phyloP scores from a whole-genome alignment of 2,888 invertebrate species.

The Prenolepis imparis region DNA sequence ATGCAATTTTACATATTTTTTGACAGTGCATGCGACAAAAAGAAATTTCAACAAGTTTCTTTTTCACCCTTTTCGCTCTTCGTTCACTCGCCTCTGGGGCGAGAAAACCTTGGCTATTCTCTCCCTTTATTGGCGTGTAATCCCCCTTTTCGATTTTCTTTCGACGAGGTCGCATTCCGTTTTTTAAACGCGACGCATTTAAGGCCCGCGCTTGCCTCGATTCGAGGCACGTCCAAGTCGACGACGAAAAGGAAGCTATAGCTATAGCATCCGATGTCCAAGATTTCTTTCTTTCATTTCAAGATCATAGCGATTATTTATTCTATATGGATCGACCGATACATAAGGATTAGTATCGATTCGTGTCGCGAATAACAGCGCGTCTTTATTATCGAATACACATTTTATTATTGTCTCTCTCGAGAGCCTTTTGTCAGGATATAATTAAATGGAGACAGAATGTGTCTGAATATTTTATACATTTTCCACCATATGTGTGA shows the following conservation, averaged over 20 bases:
- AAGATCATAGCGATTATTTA: not conserved
- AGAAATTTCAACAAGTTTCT: not conserved
- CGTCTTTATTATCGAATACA: not conserved
- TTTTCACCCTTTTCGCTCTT: conserved; percentile 23
- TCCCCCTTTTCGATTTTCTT: conserved; percentile 41
- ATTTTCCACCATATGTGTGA: not conserved
- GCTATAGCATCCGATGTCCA: not conserved
- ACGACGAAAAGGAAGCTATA: conserved; percentile 30
- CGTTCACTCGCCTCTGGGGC: not conserved
- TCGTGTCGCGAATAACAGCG: not conserved
- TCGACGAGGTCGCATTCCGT: conserved; percentile 36
- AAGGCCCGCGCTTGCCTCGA: conserved; percentile 41
- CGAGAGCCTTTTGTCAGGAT: not conserved
- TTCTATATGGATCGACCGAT: not conserved
- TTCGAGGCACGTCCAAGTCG: conserved; percentile 34
- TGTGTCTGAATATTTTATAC: not conserved
- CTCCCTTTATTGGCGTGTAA: not conserved
- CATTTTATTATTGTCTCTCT: too few species aligned
- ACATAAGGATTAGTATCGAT: not conserved
- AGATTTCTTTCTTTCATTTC: conserved; percentile 36
- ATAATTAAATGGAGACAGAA: not conserved
- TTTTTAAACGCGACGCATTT: conserved; percentile 45
- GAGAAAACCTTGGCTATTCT: not conserved
- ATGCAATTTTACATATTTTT: not conserved
- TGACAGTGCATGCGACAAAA: not conserved